Conservation (phyloP, 2,113 vertebrate genomes). For the Syngnathus scovelli region DNA sequence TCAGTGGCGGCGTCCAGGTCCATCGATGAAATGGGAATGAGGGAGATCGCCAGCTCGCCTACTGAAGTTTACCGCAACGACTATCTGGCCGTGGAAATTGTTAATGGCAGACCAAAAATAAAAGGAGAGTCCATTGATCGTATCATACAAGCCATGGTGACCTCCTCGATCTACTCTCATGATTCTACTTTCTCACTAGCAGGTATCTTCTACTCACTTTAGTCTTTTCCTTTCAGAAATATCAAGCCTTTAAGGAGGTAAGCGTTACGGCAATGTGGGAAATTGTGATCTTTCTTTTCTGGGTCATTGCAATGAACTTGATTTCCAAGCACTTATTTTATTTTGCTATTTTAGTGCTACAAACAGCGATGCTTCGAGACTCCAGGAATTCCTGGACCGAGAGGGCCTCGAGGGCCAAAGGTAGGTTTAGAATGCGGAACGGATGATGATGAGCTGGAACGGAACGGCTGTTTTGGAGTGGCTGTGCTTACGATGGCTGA, state of each 20-base stretch:
- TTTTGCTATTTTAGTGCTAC: constrained; percentile 57
- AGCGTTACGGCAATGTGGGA: constrained; percentile 15
- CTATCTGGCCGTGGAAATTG: constrained; percentile 74
- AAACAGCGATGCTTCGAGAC: constrained; percentile 62
- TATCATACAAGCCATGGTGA: constrained; percentile 91
- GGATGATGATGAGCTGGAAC: neutral
- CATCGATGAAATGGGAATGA: constrained; percentile 77
- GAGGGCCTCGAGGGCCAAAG: constrained; percentile 68
- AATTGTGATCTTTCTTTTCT: neutral
- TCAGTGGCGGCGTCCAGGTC: constrained; percentile 77
- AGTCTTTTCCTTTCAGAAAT: constrained; percentile 49
- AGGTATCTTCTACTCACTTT: constrained; percentile 17
- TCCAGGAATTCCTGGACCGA: constrained; percentile 55
- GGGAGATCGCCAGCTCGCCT: constrained; percentile 83
- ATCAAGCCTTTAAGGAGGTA: constrained; percentile 64
- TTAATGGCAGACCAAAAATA: constrained; percentile 41
- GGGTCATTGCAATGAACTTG: neutral
- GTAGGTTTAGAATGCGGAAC: constrained; percentile 40
- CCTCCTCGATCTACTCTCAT: neutral
- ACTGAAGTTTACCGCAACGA: constrained; percentile 75
- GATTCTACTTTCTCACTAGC: too few species aligned
- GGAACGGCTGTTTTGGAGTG: neutral
- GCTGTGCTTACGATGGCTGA: too few species aligned
- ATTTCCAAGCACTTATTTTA: neutral
- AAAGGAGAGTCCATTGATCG: constrained; percentile 71